Conservation (phyloP, 1,140 invertebrate species). For the Colletes latitarsis region DNA sequence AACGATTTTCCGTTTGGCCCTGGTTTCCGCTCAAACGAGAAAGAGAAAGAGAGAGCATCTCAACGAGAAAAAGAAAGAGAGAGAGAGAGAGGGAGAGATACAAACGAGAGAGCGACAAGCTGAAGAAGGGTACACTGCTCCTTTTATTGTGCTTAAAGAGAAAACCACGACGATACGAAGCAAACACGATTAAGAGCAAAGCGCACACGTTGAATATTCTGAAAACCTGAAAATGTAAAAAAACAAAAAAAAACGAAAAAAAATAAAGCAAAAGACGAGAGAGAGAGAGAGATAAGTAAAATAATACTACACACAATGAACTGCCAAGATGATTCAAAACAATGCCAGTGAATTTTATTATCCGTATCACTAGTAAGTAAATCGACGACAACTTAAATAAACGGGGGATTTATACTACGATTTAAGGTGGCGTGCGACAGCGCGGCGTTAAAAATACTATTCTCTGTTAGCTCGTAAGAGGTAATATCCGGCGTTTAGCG, state of each 20-base stretch:
- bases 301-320: constrained; percentile 75
- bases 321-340: constrained; percentile 80
- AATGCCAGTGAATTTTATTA: constrained; percentile 81
- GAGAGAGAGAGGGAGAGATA: constrained; percentile 23
- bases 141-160: constrained; percentile 41
- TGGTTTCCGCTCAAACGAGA: constrained; percentile 9
- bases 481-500: constrained; percentile 26
- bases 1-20: constrained; percentile 34
- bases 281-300: neutral
- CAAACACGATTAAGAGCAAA: constrained; percentile 48
- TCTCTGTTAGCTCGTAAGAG: constrained; percentile 56
- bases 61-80: constrained; percentile 1
- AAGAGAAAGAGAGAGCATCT: constrained; percentile 18
- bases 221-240: constrained; percentile 39
- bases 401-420: constrained; percentile 74
- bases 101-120: constrained; percentile 30
- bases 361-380: constrained; percentile 79
- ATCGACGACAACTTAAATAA: constrained; percentile 65
- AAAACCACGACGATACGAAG: neutral
- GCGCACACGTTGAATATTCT: constrained; percentile 55
- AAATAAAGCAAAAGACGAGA: constrained; percentile 25
- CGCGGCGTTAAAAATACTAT: constrained; percentile 52
- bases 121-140: constrained; percentile 55
- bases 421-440: constrained; percentile 70
- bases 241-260: constrained; percentile 25